Conservation (phyloP, 2,113 vertebrate genomes). For the Pongo abelii region DNA sequence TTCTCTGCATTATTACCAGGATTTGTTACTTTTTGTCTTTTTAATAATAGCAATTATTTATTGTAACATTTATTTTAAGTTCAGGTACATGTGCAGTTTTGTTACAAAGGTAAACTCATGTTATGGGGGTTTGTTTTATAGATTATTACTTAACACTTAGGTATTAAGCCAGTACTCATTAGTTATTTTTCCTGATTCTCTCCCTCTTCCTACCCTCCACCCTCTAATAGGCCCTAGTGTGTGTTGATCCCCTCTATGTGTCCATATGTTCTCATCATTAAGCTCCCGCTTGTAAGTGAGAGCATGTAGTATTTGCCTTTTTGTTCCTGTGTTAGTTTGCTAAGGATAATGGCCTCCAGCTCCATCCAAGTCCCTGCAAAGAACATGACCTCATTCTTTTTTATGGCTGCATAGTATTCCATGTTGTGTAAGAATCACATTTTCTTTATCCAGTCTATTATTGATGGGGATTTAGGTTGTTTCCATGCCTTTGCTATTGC, state of each 20-base stretch:
- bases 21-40: too few relatives aligned
- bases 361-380: not conserved
- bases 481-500: not conserved
- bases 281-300: not conserved
- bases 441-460: not conserved
- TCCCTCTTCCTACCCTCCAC: too few relatives aligned
- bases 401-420: not conserved
- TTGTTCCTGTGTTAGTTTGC: not conserved
- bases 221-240: not conserved
- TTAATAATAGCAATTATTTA: too few relatives aligned
- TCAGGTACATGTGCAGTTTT: too few relatives aligned
- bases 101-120: too few relatives aligned
- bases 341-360: not conserved
- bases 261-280: not conserved
- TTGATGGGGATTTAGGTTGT: not conserved
- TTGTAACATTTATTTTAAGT: too few relatives aligned
- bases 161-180: too few relatives aligned
- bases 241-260: not conserved
- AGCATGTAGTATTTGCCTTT: not conserved
- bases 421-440: not conserved
- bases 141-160: too few relatives aligned
- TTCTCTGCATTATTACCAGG: too few relatives aligned
- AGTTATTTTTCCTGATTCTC: too few relatives aligned
- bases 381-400: not conserved
- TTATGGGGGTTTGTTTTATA: too few relatives aligned